Conservation (phyloP, 2,797 vertebrate genomes). For the Heteromormyrus szaboi region DNA sequence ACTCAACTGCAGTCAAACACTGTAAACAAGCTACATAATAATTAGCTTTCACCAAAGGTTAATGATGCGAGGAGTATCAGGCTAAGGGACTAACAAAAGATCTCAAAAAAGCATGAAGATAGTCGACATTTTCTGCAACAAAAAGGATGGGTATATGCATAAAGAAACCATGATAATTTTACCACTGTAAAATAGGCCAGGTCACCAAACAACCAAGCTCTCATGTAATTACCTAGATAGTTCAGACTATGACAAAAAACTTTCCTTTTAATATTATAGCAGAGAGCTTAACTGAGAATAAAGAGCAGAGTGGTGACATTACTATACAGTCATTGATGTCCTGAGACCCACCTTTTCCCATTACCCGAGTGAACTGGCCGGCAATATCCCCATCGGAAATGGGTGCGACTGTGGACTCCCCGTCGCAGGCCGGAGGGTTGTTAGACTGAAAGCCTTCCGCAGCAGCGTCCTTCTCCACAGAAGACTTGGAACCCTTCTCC, state of each 20-base stretch:
- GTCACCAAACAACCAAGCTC: background rate
- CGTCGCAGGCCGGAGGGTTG: slow-evolving; percentile 71
- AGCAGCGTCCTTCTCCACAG: slow-evolving; percentile 63
- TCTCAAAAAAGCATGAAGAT: background rate
- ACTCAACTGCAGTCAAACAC: background rate
- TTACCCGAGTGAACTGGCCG: slow-evolving; percentile 91
- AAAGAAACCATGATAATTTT: background rate
- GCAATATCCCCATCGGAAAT: slow-evolving; percentile 87
- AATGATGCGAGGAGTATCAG: background rate
- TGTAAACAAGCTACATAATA: background rate
- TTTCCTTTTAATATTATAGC: background rate
- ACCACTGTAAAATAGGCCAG: background rate
- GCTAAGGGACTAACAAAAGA: background rate
- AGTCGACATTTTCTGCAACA: background rate
- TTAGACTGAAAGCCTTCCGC: slow-evolving; percentile 71
- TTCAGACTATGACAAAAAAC: background rate
- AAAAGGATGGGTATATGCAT: background rate
- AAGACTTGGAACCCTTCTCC: slow-evolving; percentile 58
- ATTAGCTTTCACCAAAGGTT: background rate
- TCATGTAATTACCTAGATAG: background rate
- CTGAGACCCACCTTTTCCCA: slow-evolving; percentile 81
- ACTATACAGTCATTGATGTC: background rate
- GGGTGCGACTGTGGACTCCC: slow-evolving; percentile 75
- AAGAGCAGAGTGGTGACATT: background rate
- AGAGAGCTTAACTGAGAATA: background rate